A percentile compares a stretch with the other conserved stretches of the same genome.
phyloP scores from a whole-genome alignment of 2,888 invertebrate genomes.

The Athrips mouffetella region DNA sequence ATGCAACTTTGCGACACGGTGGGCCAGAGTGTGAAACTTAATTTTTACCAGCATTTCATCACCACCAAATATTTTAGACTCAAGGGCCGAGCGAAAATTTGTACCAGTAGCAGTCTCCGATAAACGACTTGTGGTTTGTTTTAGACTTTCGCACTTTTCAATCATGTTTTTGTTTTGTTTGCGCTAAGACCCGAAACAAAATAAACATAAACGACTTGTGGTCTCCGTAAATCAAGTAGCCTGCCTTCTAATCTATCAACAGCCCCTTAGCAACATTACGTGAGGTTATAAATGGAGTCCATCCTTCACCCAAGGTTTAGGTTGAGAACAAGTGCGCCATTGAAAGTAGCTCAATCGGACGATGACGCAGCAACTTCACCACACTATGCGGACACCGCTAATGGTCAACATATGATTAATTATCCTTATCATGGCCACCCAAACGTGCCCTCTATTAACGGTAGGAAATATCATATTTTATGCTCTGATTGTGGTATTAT shows the following conservation, averaged over 20 bases:
- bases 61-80: too few species aligned
- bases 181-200: too few species aligned
- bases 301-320: neutral
- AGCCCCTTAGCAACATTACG: neutral
- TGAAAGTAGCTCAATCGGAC: conserved; percentile 22
- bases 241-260: conserved; percentile 20
- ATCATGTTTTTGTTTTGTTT: too few species aligned
- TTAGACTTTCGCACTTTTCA: too few species aligned
- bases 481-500: neutral
- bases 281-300: neutral
- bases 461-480: neutral
- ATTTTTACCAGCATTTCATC: too few species aligned
- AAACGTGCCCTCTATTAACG: neutral
- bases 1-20: too few species aligned
- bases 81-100: too few species aligned
- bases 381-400: conserved; percentile 33
- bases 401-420: conserved; percentile 75
- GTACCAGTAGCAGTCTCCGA: too few species aligned
- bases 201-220: too few species aligned
- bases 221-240: too few species aligned
- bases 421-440: conserved; percentile 53
- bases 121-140: too few species aligned
- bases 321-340: neutral
- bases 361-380: conserved; percentile 58
- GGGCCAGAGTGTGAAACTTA: too few species aligned